A percentile compares a stretch with the other conserved stretches of the same genome.
Conservation (phyloP, 2,113 vertebrate genomes). For the Campylomormyrus tamandua region DNA sequence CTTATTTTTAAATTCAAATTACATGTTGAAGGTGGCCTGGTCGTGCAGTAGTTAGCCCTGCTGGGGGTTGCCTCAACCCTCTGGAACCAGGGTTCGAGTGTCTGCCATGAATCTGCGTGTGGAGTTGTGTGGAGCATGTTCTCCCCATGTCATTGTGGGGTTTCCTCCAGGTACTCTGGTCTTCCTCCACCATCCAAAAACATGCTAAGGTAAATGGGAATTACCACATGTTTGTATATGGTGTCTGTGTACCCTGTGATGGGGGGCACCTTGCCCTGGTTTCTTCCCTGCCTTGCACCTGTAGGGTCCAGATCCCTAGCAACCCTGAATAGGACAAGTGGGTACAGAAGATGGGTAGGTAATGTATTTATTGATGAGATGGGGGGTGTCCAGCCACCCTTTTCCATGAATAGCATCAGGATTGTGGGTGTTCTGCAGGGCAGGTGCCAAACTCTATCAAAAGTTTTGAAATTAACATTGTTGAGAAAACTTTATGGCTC, state of each 20-base stretch:
- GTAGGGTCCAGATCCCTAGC: background rate
- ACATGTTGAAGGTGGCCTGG: background rate
- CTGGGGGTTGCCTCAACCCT: background rate
- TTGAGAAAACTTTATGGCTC: constrained; percentile 3
- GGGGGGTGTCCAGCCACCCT: background rate
- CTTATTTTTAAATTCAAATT: background rate
- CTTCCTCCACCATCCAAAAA: background rate
- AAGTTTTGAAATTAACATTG: constrained; percentile 8
- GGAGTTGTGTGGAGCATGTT: background rate
- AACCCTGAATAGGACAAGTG: background rate
- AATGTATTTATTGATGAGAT: background rate
- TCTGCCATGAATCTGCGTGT: background rate
- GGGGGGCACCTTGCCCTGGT: background rate
- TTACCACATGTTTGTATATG: background rate
- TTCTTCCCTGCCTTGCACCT: background rate
- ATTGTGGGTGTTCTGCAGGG: constrained; percentile 12
- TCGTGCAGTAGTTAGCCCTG: background rate
- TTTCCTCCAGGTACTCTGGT: background rate
- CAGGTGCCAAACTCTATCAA: constrained; percentile 5
- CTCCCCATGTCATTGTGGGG: background rate
- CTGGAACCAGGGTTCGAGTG: background rate
- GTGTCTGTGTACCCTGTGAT: background rate
- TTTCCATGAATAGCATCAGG: constrained; percentile 4
- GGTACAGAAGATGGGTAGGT: background rate
- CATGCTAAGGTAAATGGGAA: background rate